Conservation (phyloP, 2,113 vertebrate genomes). For the Peromyscus californicus region DNA sequence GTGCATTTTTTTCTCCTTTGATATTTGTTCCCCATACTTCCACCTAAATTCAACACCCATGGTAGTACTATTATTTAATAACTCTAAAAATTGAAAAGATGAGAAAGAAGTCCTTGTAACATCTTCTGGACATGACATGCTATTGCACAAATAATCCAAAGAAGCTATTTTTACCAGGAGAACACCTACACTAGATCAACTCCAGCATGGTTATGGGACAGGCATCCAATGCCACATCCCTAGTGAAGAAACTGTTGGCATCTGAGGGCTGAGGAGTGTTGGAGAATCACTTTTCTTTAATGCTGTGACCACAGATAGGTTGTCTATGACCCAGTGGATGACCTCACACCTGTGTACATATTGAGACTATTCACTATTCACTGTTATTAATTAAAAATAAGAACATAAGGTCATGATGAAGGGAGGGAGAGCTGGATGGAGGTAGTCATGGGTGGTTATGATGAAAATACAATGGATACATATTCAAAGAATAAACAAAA, state of each 20-base stretch:
- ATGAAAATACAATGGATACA: background rate
- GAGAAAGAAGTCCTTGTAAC: background rate
- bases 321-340: too few species aligned
- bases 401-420: background rate
- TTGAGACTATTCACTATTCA: background rate
- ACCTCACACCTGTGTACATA: too few species aligned
- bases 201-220: background rate
- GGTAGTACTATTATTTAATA: constrained; percentile 31
- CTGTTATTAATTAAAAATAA: background rate
- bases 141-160: background rate
- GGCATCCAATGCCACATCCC: background rate
- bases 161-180: too few species aligned
- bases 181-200: background rate
- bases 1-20: background rate
- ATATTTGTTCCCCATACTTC: background rate
- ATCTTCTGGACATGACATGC: background rate
- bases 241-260: background rate
- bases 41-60: constrained; percentile 75
- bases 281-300: background rate
- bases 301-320: background rate
- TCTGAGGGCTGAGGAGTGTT: background rate
- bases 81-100: background rate
- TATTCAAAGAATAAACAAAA: background rate
- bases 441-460: background rate
- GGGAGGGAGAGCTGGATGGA: background rate